Percentiles rank a stretch among this genome's conserved stretches.
These are phyloP conservation scores for Tricholaema leucomelas DNA, from an alignment of 2,113 vertebrate species.

Conservation along the genomic window DNA sequence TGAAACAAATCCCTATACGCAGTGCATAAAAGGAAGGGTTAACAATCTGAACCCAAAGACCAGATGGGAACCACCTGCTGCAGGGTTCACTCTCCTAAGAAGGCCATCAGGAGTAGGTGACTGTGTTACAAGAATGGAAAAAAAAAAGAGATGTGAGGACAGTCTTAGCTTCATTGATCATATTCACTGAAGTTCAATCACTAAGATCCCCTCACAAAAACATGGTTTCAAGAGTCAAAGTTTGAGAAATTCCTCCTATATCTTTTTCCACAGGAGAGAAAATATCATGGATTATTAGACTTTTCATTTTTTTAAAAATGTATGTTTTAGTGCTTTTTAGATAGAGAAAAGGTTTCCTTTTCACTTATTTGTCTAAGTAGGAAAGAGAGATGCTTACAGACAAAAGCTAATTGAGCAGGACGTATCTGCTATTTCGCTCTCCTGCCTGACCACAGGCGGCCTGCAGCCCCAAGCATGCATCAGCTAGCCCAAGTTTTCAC, in stretches of 20 bases:
- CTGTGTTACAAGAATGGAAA: background rate
- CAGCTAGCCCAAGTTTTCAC: background rate
- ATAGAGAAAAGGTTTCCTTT: background rate
- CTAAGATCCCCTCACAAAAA: background rate
- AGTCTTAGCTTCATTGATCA: background rate
- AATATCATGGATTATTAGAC: background rate
- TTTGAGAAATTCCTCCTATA: background rate
- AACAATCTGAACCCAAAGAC: background rate
- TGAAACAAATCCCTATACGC: accelerated
- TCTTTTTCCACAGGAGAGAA: background rate
- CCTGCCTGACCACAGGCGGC: background rate
- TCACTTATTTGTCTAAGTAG: background rate
- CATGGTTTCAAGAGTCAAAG: background rate
- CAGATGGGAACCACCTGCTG: background rate
- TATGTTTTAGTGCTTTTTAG: background rate
- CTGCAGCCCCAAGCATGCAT: background rate
- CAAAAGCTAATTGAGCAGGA: background rate
- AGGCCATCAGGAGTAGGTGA: background rate
- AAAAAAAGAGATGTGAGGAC: background rate
- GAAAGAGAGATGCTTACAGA: background rate
- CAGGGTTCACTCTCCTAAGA: background rate
- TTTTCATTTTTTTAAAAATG: background rate
- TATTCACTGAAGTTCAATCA: background rate
- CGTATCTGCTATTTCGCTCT: background rate
- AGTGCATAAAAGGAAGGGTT: background rate